Base-by-base conservation (phyloP, 2,888 invertebrate species). In the Lasioglossum villosulum region DNA sequence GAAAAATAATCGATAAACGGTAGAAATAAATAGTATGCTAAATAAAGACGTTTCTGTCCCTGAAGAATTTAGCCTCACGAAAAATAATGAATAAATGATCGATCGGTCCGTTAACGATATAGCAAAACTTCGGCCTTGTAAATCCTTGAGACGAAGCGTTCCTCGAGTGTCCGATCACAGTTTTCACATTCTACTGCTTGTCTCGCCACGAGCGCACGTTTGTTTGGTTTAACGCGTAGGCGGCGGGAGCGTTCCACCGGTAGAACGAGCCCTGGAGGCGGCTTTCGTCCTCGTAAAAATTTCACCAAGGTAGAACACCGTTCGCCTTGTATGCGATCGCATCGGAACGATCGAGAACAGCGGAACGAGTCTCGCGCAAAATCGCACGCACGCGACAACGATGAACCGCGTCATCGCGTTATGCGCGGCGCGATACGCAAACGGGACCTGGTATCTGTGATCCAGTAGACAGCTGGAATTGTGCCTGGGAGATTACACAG, bases 381-480 rank as follows among this genome's bases (percentile, higher is more conserved):
- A 63, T 63, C 63, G 63, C 19, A 19, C 34, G 8, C 19, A 3
- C 59, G 23, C 30, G 19, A 66, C 66, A 66, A 34, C 30, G 63
- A 16, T 63, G 63, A 63, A 6, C 16, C 63, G 63, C 63, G 16
- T 63, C 63, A 52, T 23, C 59, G 59, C 34, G 66, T 68, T 68
- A 59, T 68, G 12, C 68, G 23, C 34, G 27, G 14, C 12, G 59
- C 27, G 59, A 66, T 30, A 30, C 30, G 30, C 30, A 66, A 66
- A 34, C 66, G 66, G 66, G 66, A 74, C 34, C 14, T 63, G 34
- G 45, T 80, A 77, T 66, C 72, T 42, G 39, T 52, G 72, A 80
- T 76, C 68, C 56, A 42, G 71, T 27, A 78, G 56, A 45, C 80
- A 81, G 42, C 59, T 37, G 56, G 45, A 78, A 78, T 81, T 78